Conservation (phyloP, 2,888 invertebrate genomes). For the Sepiola atlantica region DNA sequence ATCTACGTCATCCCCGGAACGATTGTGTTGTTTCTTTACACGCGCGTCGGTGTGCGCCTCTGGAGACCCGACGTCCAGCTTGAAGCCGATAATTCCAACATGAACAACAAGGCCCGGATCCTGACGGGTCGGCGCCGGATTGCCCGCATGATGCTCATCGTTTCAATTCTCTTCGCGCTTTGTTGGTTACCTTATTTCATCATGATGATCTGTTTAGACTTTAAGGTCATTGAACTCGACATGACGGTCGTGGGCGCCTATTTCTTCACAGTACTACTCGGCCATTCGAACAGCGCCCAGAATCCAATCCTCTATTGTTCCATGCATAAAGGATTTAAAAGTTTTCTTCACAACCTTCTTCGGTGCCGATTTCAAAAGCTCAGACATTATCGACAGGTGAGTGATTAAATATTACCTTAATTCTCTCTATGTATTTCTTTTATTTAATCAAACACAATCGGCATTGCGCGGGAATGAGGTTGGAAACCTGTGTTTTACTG, state of each 20-base stretch:
- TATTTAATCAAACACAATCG: not conserved
- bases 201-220: slow-evolving; percentile 81
- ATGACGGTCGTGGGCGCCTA: slow-evolving; percentile 70
- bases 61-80: slow-evolving; percentile 59
- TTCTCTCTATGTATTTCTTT: not conserved
- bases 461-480: no score
- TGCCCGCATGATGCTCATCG: slow-evolving; percentile 83
- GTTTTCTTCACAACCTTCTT: slow-evolving; percentile 62
- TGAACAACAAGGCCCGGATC: slow-evolving; percentile 56
- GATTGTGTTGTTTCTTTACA: slow-evolving; percentile 74
- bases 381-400: slow-evolving; percentile 51
- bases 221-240: slow-evolving; percentile 61
- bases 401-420: not conserved
- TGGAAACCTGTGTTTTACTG: no score
- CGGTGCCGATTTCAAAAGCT: slow-evolving; percentile 55
- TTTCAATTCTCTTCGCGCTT: slow-evolving; percentile 84
- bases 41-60: slow-evolving; percentile 76
- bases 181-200: slow-evolving; percentile 88
- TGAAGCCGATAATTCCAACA: slow-evolving; percentile 59
- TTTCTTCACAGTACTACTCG: slow-evolving; percentile 82
- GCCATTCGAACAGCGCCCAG: slow-evolving; percentile 85
- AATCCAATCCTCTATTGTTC: slow-evolving; percentile 86
- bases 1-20: slow-evolving; percentile 84
- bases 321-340: slow-evolving; percentile 84
- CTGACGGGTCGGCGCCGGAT: slow-evolving; percentile 83